phyloP scores from a whole-genome alignment of 92 coral and sea anemone genomes.

The Isaurus tuberculatus region DNA sequence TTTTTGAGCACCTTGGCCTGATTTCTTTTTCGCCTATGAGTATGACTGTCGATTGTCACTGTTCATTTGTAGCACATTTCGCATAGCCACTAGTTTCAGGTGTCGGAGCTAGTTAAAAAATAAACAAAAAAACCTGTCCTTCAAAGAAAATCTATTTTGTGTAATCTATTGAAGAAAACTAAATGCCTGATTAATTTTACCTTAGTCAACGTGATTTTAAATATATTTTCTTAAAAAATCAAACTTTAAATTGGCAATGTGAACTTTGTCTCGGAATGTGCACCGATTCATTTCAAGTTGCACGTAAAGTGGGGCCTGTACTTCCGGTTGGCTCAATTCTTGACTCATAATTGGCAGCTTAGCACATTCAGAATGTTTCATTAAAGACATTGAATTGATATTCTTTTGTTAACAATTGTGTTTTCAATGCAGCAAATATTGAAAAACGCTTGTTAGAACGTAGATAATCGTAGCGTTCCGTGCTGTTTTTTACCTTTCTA shows the following conservation, averaged over 20 bases:
- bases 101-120: background rate
- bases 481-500: background rate
- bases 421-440: conserved; percentile 31
- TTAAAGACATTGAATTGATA: background rate
- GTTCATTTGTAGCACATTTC: background rate
- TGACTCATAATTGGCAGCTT: conserved; percentile 26
- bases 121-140: too few relatives aligned
- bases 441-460: conserved; percentile 4
- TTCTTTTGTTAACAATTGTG: conserved; percentile 35
- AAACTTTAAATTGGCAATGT: background rate
- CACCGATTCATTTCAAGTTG: background rate
- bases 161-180: background rate
- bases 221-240: background rate
- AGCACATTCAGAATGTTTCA: conserved; percentile 11
- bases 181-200: background rate
- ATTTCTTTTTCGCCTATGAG: background rate
- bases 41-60: background rate
- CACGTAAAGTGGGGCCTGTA: background rate
- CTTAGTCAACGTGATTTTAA: background rate
- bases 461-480: background rate
- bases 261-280: background rate
- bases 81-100: background rate
- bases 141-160: background rate
- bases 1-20: background rate
- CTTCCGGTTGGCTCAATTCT: background rate